Evolutionary conservation across 2,113 vertebrate genomes (phyloP).

Genomic region (Ibidorhyncha struthersii): DNA sequence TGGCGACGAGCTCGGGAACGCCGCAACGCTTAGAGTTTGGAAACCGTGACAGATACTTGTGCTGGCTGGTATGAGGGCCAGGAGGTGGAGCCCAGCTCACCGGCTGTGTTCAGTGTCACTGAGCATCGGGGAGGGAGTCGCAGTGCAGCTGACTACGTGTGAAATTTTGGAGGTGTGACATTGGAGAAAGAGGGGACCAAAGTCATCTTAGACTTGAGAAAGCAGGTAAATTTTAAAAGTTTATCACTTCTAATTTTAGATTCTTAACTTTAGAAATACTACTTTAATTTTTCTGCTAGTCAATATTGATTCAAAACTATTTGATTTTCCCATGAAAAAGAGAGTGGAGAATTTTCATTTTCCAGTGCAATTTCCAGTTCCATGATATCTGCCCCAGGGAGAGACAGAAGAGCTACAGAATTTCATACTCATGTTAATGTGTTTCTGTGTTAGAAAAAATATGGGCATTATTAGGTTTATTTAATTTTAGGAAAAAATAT

Average conservation of each 20-base stretch:
- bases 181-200: not conserved
- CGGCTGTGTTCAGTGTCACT: not conserved
- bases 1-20: not conserved
- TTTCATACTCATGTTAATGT: not conserved
- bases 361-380: not conserved
- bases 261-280: not conserved
- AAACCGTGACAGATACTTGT: not conserved
- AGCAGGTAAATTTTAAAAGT: not conserved
- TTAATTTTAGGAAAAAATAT: not conserved
- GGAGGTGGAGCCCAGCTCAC: not conserved
- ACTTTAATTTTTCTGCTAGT: not conserved
- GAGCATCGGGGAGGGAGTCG: fast-evolving
- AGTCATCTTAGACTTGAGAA: not conserved
- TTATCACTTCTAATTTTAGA: not conserved
- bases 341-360: not conserved
- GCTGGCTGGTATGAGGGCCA: not conserved
- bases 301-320: not conserved
- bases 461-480: not conserved
- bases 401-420: not conserved
- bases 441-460: not conserved
- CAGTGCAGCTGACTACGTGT: fast-evolving
- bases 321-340: not conserved
- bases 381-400: not conserved
- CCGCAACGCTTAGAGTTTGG: not conserved
- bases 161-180: not conserved